These are phyloP conservation scores for Bujurquina vittata DNA, from an alignment of 2,113 vertebrate genomes.

Conservation along the genomic window DNA sequence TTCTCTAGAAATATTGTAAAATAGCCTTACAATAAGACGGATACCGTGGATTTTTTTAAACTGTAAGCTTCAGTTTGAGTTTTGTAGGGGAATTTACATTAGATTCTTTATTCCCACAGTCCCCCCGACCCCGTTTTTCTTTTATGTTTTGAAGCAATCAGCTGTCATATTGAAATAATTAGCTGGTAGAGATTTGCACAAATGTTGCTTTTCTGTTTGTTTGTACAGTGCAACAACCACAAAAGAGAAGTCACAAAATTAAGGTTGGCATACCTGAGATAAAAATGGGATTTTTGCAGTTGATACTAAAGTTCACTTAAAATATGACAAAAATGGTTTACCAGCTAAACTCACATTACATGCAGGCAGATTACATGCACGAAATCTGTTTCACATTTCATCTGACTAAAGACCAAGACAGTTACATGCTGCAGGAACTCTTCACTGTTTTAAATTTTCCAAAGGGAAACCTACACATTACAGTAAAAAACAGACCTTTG, in stretches of 20 bases:
- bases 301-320: not conserved
- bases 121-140: not conserved
- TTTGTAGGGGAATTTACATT: not conserved
- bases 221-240: not conserved
- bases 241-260: not conserved
- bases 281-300: not conserved
- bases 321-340: not conserved
- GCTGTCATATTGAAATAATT: not conserved
- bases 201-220: not conserved
- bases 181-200: not conserved
- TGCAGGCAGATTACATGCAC: not conserved
- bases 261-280: not conserved
- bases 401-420: not conserved
- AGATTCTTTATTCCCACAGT: not conserved
- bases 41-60: slow-evolving; percentile 9
- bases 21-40: slow-evolving; percentile 41
- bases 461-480: not conserved
- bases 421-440: not conserved
- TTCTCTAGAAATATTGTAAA: slow-evolving; percentile 40
- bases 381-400: not conserved
- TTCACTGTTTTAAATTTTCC: not conserved
- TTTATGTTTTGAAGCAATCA: no score
- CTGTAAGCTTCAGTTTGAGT: not conserved
- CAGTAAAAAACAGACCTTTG: not conserved
- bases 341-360: slow-evolving; percentile 19